phyloP scores from a whole-genome alignment of 1,140 invertebrate species.

The Cepaea nemoralis region DNA sequence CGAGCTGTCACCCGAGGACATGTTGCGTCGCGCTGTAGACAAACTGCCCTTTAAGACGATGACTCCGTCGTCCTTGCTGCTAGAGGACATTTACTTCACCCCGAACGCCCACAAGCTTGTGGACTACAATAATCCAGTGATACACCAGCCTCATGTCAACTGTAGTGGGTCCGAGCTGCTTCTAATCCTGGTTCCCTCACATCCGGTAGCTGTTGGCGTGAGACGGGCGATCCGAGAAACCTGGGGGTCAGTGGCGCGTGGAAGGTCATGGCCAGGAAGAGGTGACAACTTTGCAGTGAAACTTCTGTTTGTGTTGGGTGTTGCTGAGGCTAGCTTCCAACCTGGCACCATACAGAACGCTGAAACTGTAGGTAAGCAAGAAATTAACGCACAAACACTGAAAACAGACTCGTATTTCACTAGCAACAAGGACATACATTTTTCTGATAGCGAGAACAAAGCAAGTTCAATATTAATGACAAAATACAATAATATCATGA shows the following conservation, averaged over 20 bases:
- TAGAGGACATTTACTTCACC: conserved; percentile 30
- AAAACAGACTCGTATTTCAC: neutral
- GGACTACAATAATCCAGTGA: neutral
- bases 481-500: neutral
- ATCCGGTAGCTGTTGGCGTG: neutral
- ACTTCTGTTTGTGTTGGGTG: conserved; percentile 10
- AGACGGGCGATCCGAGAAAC: conserved; percentile 29
- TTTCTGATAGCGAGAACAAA: neutral
- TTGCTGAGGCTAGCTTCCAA: neutral
- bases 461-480: neutral
- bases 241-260: conserved; percentile 25
- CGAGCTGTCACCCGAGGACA: neutral
- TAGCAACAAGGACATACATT: neutral
- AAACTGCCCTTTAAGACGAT: conserved; percentile 9
- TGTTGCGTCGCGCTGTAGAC: neutral
- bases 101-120: neutral
- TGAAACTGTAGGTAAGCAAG: neutral
- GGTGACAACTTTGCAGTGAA: neutral
- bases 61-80: conserved; percentile 3
- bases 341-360: neutral
- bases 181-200: conserved; percentile 21
- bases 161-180: neutral
- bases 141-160: neutral
- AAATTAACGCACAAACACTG: too few relatives aligned
- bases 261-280: conserved; percentile 6